These are phyloP conservation scores for Ctenicera cuprea DNA, from an alignment of 2,888 invertebrate species.

Conservation along the genomic window DNA sequence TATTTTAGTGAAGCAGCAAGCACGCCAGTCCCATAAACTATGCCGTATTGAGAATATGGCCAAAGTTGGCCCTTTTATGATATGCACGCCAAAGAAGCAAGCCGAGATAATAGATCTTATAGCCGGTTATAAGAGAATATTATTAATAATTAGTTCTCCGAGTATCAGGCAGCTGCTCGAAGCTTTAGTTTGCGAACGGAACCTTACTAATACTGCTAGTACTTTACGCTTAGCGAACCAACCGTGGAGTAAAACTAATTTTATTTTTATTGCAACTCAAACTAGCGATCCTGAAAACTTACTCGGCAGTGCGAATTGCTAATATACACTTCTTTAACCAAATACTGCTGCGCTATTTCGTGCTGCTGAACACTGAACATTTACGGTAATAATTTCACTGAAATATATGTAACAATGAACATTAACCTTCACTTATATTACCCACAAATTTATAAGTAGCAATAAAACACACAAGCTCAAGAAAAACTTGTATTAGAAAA, in stretches of 20 bases:
- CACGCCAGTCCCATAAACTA: constrained; percentile 31
- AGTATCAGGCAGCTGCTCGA: constrained; percentile 1
- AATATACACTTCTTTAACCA: constrained; percentile 1
- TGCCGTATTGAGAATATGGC: constrained; percentile 38
- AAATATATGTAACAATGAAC: not conserved
- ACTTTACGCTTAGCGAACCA: constrained; percentile 9
- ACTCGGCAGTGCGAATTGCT: not conserved
- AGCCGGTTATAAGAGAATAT: constrained; percentile 24
- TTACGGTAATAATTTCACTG: not conserved
- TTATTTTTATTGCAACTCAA: constrained; percentile 13
- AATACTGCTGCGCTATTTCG: not conserved
- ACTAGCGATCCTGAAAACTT: constrained; percentile 21
- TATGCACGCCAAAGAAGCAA: constrained; percentile 7
- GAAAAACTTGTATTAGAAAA: no score
- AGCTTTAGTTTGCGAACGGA: constrained; percentile 11
- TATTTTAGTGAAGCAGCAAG: constrained; percentile 28
- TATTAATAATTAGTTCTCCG: constrained; percentile 33
- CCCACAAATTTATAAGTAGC: not conserved
- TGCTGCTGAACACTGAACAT: constrained; percentile 6
- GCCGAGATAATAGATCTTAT: constrained; percentile 31
- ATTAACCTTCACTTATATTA: not conserved
- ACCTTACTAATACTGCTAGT: constrained; percentile 6
- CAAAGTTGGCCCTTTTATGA: constrained; percentile 30
- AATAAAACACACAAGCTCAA: no score
- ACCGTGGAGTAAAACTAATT: constrained; percentile 15